Conservation (phyloP, 2,888 invertebrate species). For the Philopedon plagiatum region DNA sequence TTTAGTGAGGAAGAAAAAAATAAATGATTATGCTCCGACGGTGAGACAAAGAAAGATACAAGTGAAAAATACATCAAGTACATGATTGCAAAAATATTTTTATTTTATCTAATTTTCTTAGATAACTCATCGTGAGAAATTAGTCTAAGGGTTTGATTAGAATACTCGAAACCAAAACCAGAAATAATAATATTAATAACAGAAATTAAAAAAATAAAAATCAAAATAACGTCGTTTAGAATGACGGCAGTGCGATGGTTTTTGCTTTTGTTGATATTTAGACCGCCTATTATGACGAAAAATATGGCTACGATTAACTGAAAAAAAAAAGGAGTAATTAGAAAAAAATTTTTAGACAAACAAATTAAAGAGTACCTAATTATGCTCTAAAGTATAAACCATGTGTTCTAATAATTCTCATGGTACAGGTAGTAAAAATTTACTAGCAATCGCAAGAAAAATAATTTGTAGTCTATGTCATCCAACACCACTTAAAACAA, state of each 20-base stretch:
- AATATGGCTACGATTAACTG: constrained; percentile 87
- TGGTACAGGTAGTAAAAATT: too few species aligned
- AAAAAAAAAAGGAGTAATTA: constrained; percentile 66
- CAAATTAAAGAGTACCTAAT: constrained; percentile 19
- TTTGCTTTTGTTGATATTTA: constrained; percentile 83
- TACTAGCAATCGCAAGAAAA: too few species aligned
- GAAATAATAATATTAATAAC: constrained; percentile 86
- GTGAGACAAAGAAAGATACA: too few species aligned
- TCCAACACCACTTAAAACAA: too few species aligned
- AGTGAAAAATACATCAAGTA: too few species aligned
- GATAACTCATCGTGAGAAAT: constrained; percentile 25
- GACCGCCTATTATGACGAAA: constrained; percentile 86
- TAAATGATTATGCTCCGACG: too few species aligned
- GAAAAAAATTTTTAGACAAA: neutral
- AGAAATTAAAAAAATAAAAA: constrained; percentile 86
- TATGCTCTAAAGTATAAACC: too few species aligned
- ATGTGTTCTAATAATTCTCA: too few species aligned
- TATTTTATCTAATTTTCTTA: constrained; percentile 28
- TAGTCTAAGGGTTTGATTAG: constrained; percentile 76
- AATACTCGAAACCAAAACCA: constrained; percentile 87
- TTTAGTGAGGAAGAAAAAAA: too few species aligned
- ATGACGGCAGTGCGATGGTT: constrained; percentile 84
- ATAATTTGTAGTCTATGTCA: too few species aligned
- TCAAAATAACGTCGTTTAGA: constrained; percentile 85
- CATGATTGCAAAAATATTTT: too few species aligned